phyloP scores from a whole-genome alignment of 2,888 invertebrate species.

The Tigriopus californicus region DNA sequence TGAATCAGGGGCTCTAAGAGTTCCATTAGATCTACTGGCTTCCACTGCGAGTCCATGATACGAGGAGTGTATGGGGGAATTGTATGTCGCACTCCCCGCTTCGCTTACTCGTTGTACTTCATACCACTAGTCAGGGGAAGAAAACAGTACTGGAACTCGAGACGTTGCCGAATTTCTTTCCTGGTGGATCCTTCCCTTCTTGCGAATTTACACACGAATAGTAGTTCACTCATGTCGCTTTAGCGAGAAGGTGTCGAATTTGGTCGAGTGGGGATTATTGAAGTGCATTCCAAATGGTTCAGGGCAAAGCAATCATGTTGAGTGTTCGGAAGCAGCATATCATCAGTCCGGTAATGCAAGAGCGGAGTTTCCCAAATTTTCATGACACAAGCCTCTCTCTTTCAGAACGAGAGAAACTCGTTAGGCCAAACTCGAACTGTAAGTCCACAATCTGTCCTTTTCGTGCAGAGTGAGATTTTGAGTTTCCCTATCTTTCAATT shows the following conservation, averaged over 20 bases:
- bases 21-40: no score
- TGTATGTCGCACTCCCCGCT: no score
- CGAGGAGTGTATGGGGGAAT: no score
- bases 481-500: background rate
- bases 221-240: background rate
- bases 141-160: no score
- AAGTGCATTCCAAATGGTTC: background rate
- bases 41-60: no score
- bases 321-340: background rate
- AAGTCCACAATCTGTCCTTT: background rate
- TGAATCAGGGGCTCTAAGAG: no score
- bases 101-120: no score
- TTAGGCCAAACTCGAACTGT: slow-evolving; percentile 1
- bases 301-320: background rate
- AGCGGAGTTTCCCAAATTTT: no score
- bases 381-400: background rate
- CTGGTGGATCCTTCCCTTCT: no score
- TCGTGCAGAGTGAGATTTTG: background rate
- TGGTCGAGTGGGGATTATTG: background rate
- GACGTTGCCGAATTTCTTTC: no score
- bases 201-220: background rate
- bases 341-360: no score
- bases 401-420: background rate
- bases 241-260: background rate
- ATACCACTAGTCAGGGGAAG: no score